These are phyloP conservation scores for Paedocypris micromegethes DNA, from an alignment of 2,797 vertebrate species.

Conservation along the genomic window DNA sequence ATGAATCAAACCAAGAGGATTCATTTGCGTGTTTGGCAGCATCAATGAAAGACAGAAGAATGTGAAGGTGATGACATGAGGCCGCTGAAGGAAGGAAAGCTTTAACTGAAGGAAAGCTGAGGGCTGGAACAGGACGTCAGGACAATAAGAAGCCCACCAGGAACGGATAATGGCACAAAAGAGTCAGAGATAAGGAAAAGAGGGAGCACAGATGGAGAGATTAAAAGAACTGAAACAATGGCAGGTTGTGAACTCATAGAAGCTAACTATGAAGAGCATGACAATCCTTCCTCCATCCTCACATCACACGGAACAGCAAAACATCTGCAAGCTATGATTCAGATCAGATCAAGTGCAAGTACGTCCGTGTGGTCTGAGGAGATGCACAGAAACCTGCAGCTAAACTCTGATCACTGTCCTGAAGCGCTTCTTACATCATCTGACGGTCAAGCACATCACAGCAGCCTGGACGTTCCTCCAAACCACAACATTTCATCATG, in stretches of 20 bases:
- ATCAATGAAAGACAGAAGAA: background rate
- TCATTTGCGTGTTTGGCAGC: too few relatives aligned
- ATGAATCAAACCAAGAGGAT: too few relatives aligned
- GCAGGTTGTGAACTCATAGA: background rate
- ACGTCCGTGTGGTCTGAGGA: too few relatives aligned
- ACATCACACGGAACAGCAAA: background rate
- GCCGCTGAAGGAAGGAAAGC: conserved; percentile 7
- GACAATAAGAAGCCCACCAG: conserved; percentile 31
- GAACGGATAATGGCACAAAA: background rate
- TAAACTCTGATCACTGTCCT: conserved; percentile 2
- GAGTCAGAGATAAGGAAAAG: conserved; percentile 16
- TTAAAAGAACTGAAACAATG: conserved; percentile 24
- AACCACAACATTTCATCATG: too few relatives aligned
- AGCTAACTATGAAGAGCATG: background rate
- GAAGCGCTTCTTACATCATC: background rate
- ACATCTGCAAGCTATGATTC: background rate
- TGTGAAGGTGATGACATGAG: background rate
- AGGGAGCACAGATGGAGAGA: conserved; percentile 3
- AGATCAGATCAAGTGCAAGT: background rate
- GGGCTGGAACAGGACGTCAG: conserved; percentile 30
- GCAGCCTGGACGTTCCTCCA: too few relatives aligned
- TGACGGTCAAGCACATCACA: too few relatives aligned
- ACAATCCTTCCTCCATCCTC: background rate
- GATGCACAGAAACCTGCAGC: too few relatives aligned
- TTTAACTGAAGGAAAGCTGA: background rate